Percentiles rank a stretch among this genome's conserved stretches.
Conservation (phyloP, 2,113 vertebrate species). For the Melospiza melodia region DNA sequence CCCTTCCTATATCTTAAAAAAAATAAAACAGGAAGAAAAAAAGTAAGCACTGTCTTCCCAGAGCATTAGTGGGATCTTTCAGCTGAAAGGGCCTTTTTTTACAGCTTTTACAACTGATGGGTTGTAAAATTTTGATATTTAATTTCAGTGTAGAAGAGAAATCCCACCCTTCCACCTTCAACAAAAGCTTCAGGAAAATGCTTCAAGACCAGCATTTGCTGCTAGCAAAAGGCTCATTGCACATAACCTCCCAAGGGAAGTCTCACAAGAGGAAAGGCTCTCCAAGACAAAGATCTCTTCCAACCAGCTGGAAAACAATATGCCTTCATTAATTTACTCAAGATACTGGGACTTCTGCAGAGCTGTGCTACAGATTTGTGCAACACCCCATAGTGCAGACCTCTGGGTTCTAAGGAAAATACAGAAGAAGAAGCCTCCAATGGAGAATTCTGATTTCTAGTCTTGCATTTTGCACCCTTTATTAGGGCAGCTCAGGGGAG, state of each 20-base stretch:
- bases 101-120: not conserved
- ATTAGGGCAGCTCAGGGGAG: not conserved
- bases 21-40: too few species aligned
- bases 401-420: not conserved
- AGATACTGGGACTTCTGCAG: not conserved
- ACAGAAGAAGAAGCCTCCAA: not conserved
- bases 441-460: not conserved
- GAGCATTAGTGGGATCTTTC: not conserved
- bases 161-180: not conserved
- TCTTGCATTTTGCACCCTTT: not conserved
- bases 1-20: not conserved
- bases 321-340: not conserved
- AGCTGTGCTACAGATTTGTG: not conserved
- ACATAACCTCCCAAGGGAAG: not conserved
- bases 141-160: not conserved
- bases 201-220: not conserved
- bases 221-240: not conserved
- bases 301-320: conserved; percentile 4
- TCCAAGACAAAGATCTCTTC: conserved; percentile 14
- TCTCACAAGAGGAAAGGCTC: not conserved
- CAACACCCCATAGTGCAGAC: not conserved
- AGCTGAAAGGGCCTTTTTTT: not conserved
- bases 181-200: not conserved
- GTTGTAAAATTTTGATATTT: not conserved
- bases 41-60: not conserved